A percentile compares a stretch with the other conserved stretches of the same genome.
Evolutionary conservation across 2,888 invertebrate genomes (phyloP).

Genomic region (Drosophila siamana): DNA sequence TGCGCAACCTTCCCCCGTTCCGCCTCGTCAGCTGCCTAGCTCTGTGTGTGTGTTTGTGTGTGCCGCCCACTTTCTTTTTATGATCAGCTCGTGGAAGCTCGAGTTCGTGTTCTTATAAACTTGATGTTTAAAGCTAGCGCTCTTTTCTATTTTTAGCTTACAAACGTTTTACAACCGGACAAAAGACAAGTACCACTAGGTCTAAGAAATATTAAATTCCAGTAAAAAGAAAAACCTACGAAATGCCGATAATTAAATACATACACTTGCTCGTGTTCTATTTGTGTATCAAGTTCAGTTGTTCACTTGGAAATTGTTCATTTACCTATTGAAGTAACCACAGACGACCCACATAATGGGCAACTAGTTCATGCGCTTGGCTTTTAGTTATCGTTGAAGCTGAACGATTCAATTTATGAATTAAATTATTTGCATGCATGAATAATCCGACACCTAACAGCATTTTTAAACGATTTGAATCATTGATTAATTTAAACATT

Average conservation of each 20-base stretch:
- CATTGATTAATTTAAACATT: constrained; percentile 2
- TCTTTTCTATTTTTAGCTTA: constrained; percentile 66
- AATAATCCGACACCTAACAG: constrained; percentile 1
- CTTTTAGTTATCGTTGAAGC: neutral
- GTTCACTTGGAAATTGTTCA: neutral
- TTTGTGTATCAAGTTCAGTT: constrained; percentile 3
- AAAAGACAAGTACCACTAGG: constrained; percentile 21
- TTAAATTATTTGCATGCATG: neutral
- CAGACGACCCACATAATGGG: neutral
- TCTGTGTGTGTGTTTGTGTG: neutral
- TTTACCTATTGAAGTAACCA: neutral
- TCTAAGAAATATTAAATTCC: neutral
- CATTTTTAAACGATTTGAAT: neutral
- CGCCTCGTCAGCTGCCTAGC: neutral
- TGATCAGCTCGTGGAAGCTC: constrained; percentile 42
- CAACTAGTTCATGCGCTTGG: neutral
- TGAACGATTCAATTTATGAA: neutral
- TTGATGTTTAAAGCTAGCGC: constrained; percentile 17
- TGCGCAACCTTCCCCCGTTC: neutral
- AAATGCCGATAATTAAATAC: neutral
- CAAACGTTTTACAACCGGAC: constrained; percentile 31
- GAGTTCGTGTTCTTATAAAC: constrained; percentile 31
- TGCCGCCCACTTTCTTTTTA: constrained; percentile 19
- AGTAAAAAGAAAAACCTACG: neutral
- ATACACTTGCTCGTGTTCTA: neutral